phyloP scores from a whole-genome alignment of 2,888 invertebrate genomes.

The Apamea crenata region DNA sequence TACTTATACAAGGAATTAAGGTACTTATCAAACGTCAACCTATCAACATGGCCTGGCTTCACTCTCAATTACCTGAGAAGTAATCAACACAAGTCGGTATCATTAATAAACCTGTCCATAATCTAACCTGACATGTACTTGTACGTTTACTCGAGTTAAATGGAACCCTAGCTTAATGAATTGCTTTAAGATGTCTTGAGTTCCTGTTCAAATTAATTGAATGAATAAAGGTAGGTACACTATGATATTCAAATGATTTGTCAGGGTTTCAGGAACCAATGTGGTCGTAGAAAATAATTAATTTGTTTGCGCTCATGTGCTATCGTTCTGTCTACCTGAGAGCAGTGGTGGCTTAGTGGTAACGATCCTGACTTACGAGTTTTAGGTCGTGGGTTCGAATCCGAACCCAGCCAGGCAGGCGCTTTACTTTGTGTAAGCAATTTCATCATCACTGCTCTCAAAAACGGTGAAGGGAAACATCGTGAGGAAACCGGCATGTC shows the following conservation, averaged over 20 bases:
- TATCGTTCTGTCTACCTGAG: neutral
- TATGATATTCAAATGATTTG: constrained; percentile 5
- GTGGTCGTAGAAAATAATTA: neutral
- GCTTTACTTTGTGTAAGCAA: neutral
- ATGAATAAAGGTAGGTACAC: constrained; percentile 13
- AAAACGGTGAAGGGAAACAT: too few relatives aligned
- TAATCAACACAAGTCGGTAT: constrained; percentile 2
- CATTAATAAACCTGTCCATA: constrained; percentile 14
- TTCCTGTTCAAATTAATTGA: constrained; percentile 16
- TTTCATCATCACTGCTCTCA: too few relatives aligned
- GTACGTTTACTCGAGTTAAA: neutral
- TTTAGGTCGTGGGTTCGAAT: too few relatives aligned
- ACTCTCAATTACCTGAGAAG: neutral
- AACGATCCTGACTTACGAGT: neutral
- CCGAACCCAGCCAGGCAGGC: too few relatives aligned
- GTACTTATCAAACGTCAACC: neutral
- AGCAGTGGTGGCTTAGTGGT: neutral
- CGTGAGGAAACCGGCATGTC: too few relatives aligned
- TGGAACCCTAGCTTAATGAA: neutral
- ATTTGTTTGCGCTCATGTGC: neutral
- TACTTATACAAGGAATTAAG: constrained; percentile 2
- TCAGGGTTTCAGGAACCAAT: neutral
- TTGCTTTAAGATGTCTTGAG: constrained; percentile 9
- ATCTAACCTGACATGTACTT: neutral
- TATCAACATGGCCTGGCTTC: neutral